A percentile compares a stretch with the other conserved stretches of the same genome.
Conservation (phyloP, 2,797 vertebrate species). For the Buceros bicornis region DNA sequence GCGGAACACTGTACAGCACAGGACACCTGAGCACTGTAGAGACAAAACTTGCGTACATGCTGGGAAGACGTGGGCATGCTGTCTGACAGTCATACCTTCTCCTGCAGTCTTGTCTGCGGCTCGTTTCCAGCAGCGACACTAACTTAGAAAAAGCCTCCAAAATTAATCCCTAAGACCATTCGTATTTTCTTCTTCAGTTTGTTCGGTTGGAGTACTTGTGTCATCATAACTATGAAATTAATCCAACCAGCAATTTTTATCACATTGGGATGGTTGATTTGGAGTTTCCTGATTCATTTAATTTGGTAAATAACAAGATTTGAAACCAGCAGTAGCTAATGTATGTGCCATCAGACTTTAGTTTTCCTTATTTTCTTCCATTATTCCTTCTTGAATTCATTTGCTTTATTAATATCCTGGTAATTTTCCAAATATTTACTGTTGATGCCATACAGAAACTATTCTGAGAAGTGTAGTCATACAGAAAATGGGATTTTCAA, state of each 20-base stretch:
- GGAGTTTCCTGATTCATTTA: neutral
- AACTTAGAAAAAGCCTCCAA: neutral
- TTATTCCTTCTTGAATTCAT: neutral
- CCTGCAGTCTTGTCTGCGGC: neutral
- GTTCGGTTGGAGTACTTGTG: neutral
- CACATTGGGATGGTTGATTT: neutral
- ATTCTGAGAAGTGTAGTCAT: neutral
- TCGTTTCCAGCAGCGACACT: neutral
- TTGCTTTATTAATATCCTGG: neutral
- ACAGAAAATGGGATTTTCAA: slow-evolving; percentile 15
- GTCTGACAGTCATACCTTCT: neutral
- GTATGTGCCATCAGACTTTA: neutral
- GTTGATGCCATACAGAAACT: neutral
- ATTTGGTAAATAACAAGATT: neutral
- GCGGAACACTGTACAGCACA: neutral
- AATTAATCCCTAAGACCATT: neutral
- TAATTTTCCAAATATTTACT: slow-evolving; percentile 20
- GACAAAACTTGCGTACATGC: neutral
- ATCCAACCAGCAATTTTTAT: neutral
- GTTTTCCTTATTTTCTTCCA: neutral
- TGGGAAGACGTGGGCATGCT: neutral
- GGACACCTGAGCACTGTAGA: neutral
- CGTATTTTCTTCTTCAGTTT: neutral
- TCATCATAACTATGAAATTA: neutral
- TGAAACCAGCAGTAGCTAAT: neutral